Evolutionary conservation across 2,113 vertebrate species (phyloP).

Genomic region (Hippocampus abdominalis): DNA sequence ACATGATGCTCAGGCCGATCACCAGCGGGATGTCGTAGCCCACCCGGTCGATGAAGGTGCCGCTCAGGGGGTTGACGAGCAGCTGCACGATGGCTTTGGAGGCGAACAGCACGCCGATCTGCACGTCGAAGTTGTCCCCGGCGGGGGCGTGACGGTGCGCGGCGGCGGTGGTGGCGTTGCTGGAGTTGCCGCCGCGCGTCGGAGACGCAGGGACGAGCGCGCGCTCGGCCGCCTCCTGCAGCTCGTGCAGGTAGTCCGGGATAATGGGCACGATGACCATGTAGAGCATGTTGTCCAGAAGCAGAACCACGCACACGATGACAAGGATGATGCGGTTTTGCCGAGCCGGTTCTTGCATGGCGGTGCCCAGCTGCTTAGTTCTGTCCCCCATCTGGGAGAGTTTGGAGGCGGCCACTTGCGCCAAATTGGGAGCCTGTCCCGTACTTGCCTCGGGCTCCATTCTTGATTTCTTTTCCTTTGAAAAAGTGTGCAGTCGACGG

Average conservation of each 20-base stretch:
- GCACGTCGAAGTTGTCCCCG: constrained; percentile 84
- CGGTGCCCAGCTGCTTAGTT: constrained; percentile 80
- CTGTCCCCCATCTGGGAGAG: constrained; percentile 83
- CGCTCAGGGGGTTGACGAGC: constrained; percentile 89
- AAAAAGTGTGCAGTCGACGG: neutral
- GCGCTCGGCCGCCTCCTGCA: constrained; percentile 62
- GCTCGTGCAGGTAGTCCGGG: constrained; percentile 83
- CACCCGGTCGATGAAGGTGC: constrained; percentile 92
- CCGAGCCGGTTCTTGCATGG: constrained; percentile 79
- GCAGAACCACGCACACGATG: constrained; percentile 87
- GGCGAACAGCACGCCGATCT: constrained; percentile 94
- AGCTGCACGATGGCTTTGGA: constrained; percentile 96
- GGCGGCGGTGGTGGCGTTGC: constrained; percentile 55
- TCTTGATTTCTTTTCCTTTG: constrained; percentile 19
- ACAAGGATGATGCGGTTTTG: constrained; percentile 85
- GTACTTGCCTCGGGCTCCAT: constrained; percentile 26
- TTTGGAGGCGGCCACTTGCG: constrained; percentile 81
- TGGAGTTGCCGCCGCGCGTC: constrained; percentile 46
- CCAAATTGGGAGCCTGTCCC: constrained; percentile 55
- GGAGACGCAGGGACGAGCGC: constrained; percentile 19
- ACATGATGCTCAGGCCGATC: constrained; percentile 89
- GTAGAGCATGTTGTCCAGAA: constrained; percentile 97
- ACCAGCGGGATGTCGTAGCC: constrained; percentile 91
- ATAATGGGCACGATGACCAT: constrained; percentile 99
- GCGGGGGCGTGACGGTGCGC: constrained; percentile 22